Evolutionary conservation across 2,888 invertebrate genomes (phyloP), one percentile per base, ranked within the genome.

Genomic region (Carterocephalus palaemon): DNA sequence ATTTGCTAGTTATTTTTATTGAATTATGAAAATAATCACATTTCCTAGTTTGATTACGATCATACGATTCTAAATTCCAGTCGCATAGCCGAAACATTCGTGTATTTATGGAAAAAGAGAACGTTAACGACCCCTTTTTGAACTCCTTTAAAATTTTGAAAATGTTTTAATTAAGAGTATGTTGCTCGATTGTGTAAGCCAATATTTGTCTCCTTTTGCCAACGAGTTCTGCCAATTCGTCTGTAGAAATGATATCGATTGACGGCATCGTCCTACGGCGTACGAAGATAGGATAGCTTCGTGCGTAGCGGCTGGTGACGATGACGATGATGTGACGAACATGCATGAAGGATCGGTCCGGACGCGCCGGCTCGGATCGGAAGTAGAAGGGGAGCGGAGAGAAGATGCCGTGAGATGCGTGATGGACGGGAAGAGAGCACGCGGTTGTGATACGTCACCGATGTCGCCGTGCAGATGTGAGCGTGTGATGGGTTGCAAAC

Each of bases 381-480:
- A 63, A 62, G 59, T 62, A 57, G 54, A 70, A 69, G 64, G 65
- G 60, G 68, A 75, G 70, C 67, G 39, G 29, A 67, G 56, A 72
- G 69, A 64, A 64, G 60, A 76, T 76, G 69, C 64, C 56, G 71
- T 76, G 75, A 69, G 54, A 64, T 58, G 58, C 67, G 69, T 73
- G 67, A 75, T 80, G 75, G 72, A 64, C 55, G 59, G 59, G 66
- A 60, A 70, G 59, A 67, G 52, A 68, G 47, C 52, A 59, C 59
- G 59, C 66, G 23, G 12, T 29, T 60, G 67, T 70, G 64, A 64
- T 61, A 68, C 72, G 60, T 59, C 69, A 70, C 43, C 23, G 29
- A 23, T 60, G 72, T 67, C 67, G 68, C 60, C 80, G 83, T 85
- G 84, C 84, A 83, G 59, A 73, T 76, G 69, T 37, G 45, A 64